Base-by-base conservation (phyloP, 1,140 invertebrate species). In the Drosophila lacertosa region DNA sequence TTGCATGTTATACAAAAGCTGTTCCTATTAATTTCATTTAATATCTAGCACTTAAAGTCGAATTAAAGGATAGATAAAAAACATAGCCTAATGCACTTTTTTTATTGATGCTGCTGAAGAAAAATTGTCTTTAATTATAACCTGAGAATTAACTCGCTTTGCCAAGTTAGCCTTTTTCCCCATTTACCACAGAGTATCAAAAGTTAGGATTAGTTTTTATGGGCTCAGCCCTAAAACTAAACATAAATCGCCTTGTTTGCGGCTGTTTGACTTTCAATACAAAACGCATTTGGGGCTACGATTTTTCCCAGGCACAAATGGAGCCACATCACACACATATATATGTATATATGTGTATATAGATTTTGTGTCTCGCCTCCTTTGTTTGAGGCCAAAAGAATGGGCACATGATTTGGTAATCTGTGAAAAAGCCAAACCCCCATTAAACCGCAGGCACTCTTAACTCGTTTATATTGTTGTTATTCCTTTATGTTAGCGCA, bases 351-450 rank as follows among this genome's bases (percentile, higher is more conserved):
- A 13, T 35, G 15, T 18, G n/a, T 18, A 29, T n/a, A n/a, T n/a
- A n/a, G n/a, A n/a, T n/a, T n/a, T 29, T 29, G 26, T 29, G 26
- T 7, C 5, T 9, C 7, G 26, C 6, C 6, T 55, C 33, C 70
- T 71, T 88, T 88, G 77, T 88, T 81, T 55, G 62, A 29, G 50
- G 54, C 65, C 16, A 45, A 45, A 48, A 39, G 35, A 45, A 77
- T 80, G 62, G 62, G 59, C 69, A 75, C 77, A 88, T 81, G 45
- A 59, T 77, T 86, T 77, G 82, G 82, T 86, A 86, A 86, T 86
- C 81, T 86, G 81, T 86, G 81, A 86, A 86, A 86, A 86, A 88
- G 82, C 81, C 82, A 86, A 86, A 88, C 81, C 81, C 81, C 81
- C 82, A 88, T 88, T 78, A 88, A 86, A 86, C 82, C 82, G 64